These are phyloP conservation scores for Sus scrofa DNA, from an alignment of 2,113 vertebrate species.

Conservation along the genomic window DNA sequence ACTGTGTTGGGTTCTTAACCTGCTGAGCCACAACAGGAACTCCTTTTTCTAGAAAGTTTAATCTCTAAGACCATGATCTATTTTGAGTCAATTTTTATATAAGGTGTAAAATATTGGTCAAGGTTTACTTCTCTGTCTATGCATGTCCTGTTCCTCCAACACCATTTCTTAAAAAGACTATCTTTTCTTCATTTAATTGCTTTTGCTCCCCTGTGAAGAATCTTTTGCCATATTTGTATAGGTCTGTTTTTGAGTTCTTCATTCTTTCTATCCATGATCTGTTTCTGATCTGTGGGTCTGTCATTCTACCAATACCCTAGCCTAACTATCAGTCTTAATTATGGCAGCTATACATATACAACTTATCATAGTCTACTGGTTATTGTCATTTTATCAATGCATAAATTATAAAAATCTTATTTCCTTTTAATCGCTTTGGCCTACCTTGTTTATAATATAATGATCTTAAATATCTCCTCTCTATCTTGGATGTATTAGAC, in stretches of 20 bases:
- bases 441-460: background rate
- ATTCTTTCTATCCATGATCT: background rate
- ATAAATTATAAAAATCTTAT: background rate
- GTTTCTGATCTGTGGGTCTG: background rate
- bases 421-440: background rate
- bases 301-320: background rate
- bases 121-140: background rate
- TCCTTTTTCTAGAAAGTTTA: no score
- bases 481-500: background rate
- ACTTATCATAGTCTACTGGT: background rate
- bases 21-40: no score
- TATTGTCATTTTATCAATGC: background rate
- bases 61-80: no score
- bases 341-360: background rate
- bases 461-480: background rate
- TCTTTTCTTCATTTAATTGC: background rate
- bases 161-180: no score
- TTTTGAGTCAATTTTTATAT: no score
- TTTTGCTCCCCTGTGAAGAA: background rate
- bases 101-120: no score
- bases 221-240: background rate
- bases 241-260: background rate
- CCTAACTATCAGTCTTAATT: background rate
- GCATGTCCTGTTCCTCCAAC: background rate
- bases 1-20: no score